These are phyloP conservation scores for Leuctra nigra DNA, from an alignment of 2,888 invertebrate genomes.

Conservation along the genomic window DNA sequence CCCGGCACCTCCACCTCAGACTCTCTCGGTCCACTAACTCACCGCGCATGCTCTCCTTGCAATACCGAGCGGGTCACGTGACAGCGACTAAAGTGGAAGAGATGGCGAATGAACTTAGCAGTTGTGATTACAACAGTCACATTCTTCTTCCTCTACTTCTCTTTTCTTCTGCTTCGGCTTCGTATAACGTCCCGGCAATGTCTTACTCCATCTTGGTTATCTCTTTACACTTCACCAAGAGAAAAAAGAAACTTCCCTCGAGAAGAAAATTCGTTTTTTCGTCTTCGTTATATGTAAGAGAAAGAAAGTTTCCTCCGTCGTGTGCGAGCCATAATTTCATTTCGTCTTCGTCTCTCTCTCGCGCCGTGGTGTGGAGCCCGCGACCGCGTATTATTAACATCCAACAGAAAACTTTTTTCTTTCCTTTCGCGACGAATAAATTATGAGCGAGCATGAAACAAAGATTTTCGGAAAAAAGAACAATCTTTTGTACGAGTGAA, in stretches of 20 bases:
- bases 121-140: conserved; percentile 14
- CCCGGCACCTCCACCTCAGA: no score
- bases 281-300: neutral
- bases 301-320: neutral
- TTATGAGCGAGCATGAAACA: conserved; percentile 16
- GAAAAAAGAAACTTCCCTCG: neutral
- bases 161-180: no score
- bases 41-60: no score
- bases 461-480: conserved; percentile 7
- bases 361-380: no score
- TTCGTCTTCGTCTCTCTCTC: no score
- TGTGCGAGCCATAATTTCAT: conserved; percentile 22
- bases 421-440: conserved; percentile 13
- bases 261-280: neutral
- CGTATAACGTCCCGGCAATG: no score
- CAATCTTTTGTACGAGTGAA: conserved; percentile 11
- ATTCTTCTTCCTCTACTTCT: conserved; percentile 6
- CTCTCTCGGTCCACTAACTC: no score
- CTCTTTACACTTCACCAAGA: conserved; percentile 10
- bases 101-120: conserved; percentile 11
- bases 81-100: neutral
- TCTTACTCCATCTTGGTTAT: conserved; percentile 15
- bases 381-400: conserved; percentile 18
- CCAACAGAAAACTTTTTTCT: conserved; percentile 5
- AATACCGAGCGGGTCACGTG: no score